These are phyloP conservation scores for Pachymerium ferrugineum DNA, from an alignment of 2,888 invertebrate genomes.

Conservation along the genomic window DNA sequence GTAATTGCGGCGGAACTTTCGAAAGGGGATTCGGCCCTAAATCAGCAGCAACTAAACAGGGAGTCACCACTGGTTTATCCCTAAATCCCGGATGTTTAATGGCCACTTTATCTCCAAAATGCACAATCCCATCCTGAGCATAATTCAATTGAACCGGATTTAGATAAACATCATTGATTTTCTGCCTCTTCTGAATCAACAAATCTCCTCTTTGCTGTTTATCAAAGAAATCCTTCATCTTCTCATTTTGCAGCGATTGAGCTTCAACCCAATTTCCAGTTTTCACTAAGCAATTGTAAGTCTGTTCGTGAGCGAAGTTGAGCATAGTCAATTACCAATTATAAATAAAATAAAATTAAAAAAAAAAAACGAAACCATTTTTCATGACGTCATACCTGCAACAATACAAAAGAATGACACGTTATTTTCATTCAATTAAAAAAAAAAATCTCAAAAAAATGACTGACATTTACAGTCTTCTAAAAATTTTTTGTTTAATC, in stretches of 20 bases:
- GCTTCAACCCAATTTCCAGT: not conserved
- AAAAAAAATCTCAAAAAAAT: too few species aligned
- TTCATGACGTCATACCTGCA: too few species aligned
- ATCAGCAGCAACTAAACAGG: not conserved
- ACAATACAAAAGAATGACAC: too few species aligned
- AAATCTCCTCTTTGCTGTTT: not conserved
- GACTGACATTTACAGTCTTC: too few species aligned
- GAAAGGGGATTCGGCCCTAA: not conserved
- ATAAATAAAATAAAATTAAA: too few species aligned
- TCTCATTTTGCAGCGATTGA: not conserved
- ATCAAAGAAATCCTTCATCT: not conserved
- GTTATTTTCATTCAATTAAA: too few species aligned
- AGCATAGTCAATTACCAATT: too few species aligned
- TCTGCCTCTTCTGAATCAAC: not conserved
- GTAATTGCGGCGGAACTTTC: not conserved
- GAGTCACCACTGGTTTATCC: not conserved
- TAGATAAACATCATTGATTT: not conserved
- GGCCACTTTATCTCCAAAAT: not conserved
- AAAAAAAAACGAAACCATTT: too few species aligned
- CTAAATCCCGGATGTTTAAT: not conserved
- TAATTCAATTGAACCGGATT: not conserved
- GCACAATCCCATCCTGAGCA: not conserved
- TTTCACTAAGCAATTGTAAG: not conserved
- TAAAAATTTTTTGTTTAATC: too few species aligned
- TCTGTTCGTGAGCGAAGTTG: not conserved